Conservation (phyloP, 2,888 invertebrate genomes). For the Periphyllus acericola region DNA sequence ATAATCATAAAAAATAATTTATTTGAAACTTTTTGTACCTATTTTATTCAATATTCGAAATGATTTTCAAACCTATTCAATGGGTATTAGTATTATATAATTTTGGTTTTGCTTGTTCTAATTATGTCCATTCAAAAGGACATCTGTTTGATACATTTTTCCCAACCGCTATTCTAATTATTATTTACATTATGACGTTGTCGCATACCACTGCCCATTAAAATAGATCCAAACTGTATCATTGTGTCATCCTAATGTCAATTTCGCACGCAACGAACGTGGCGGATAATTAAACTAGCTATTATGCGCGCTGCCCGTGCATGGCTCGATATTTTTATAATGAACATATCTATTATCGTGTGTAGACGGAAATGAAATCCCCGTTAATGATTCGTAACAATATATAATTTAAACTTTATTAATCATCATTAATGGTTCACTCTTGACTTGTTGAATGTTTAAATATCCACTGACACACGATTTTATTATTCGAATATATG, state of each 20-base stretch:
- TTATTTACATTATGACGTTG: background rate
- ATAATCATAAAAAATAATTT: too few species aligned
- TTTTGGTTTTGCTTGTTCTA: background rate
- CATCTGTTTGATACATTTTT: slow-evolving; percentile 2
- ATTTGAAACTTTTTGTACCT: too few species aligned
- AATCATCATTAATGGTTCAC: background rate
- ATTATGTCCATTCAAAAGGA: background rate
- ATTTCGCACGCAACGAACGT: slow-evolving; percentile 35
- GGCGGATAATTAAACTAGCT: slow-evolving; percentile 27
- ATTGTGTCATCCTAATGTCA: slow-evolving; percentile 12
- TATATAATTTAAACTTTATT: slow-evolving; percentile 35
- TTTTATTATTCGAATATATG: background rate
- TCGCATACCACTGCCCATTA: background rate
- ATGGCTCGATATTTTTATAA: background rate
- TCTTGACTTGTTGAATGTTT: slow-evolving; percentile 17
- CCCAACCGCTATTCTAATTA: slow-evolving; percentile 19
- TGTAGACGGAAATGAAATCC: slow-evolving; percentile 31
- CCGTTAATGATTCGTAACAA: slow-evolving; percentile 41
- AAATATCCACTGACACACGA: background rate
- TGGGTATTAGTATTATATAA: too few species aligned
- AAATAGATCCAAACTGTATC: slow-evolving; percentile 18
- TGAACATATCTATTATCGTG: background rate
- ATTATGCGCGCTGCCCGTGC: background rate
- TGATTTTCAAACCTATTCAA: too few species aligned
- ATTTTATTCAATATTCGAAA: too few species aligned